phyloP scores from a whole-genome alignment of 2,797 vertebrate species.

The Macroramphosus scolopax region DNA sequence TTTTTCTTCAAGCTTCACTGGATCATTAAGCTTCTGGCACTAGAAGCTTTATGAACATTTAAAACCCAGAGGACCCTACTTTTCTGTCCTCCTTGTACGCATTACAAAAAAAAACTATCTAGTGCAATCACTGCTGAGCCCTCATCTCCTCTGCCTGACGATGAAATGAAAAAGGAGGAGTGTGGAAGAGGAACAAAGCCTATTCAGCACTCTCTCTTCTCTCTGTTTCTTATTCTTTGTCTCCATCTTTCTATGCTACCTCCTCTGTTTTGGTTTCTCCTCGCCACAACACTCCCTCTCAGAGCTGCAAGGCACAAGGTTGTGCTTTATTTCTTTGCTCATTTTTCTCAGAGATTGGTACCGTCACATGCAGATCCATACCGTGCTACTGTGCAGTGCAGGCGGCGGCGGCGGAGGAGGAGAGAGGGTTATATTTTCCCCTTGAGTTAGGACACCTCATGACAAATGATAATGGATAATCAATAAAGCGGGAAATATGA shows the following conservation, averaged over 20 bases:
- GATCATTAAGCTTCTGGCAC: slow-evolving; percentile 37
- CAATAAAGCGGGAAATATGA: slow-evolving; percentile 99
- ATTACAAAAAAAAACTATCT: slow-evolving; percentile 37
- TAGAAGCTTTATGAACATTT: slow-evolving; percentile 16
- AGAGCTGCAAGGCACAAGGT: slow-evolving; percentile 88
- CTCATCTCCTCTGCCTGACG: slow-evolving; percentile 75
- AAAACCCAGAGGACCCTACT: slow-evolving; percentile 8
- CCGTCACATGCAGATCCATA: slow-evolving; percentile 98
- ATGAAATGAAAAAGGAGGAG: slow-evolving; percentile 67
- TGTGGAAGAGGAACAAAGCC: slow-evolving; percentile 85
- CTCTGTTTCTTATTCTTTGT: slow-evolving; percentile 37
- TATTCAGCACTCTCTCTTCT: slow-evolving; percentile 74
- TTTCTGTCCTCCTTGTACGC: slow-evolving; percentile 32
- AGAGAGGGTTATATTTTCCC: slow-evolving; percentile 99
- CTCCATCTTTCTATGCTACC: slow-evolving; percentile 35
- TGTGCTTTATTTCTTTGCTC: slow-evolving; percentile 92
- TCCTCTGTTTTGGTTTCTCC: slow-evolving; percentile 38
- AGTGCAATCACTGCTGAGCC: slow-evolving; percentile 68
- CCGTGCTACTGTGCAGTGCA: slow-evolving; percentile 80
- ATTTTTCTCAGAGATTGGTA: slow-evolving; percentile 99
- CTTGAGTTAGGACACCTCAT: slow-evolving; percentile 99
- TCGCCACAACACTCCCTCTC: slow-evolving; percentile 75
- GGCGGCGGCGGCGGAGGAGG: slow-evolving; percentile 86
- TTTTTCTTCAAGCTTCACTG: slow-evolving; percentile 21
- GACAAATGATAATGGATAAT: slow-evolving; percentile 99